These are phyloP conservation scores for Rattus norvegicus DNA, from an alignment of 2,113 vertebrate species.

Conservation along the genomic window GRCr8 NC_086022.1:87528501-87529000, in stretches of 20 bases:
- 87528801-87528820: background rate
- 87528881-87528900: background rate
- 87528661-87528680: background rate
- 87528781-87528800: background rate
- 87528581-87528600: background rate
- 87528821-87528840: background rate
- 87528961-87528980: background rate
- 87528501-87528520: background rate
- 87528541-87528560: background rate
- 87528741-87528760: background rate
- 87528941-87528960: background rate
- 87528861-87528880: background rate
- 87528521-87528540: background rate
- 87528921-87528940: background rate
- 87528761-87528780: background rate
- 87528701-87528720: background rate
- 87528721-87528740: background rate
- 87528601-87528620: background rate
- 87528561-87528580: background rate
- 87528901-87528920: background rate
- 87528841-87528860: background rate
- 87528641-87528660: accelerated
- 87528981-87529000: background rate
- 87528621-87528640: background rate
- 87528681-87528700: background rate